Evolutionary conservation across 2,888 invertebrate species (phyloP).

Genomic region (Anthrax anthrax): DNA sequence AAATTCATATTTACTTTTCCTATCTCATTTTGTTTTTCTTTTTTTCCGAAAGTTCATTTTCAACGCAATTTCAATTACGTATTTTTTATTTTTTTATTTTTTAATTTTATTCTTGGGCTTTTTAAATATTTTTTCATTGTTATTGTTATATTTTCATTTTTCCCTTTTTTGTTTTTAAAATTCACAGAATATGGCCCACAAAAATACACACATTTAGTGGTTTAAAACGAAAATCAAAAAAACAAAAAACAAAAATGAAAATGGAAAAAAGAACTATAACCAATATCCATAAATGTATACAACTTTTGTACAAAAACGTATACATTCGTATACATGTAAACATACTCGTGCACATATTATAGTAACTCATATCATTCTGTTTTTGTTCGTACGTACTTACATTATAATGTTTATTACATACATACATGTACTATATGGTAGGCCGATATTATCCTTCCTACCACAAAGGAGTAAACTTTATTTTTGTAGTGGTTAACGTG

Average conservation of each 20-base stretch:
- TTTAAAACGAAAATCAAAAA: background rate
- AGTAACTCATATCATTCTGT: too few species aligned
- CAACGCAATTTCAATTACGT: too few species aligned
- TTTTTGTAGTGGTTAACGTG: slow-evolving; percentile 5
- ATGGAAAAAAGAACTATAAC: background rate
- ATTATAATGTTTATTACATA: too few species aligned
- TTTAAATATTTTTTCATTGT: background rate
- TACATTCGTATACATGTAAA: too few species aligned
- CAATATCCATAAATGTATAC: too few species aligned
- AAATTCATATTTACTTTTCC: too few species aligned
- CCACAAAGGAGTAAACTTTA: slow-evolving; percentile 2
- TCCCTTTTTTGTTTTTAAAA: background rate
- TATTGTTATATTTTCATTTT: background rate
- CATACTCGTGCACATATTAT: too few species aligned
- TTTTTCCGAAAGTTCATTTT: too few species aligned
- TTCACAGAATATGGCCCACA: background rate
- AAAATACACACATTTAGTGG: slow-evolving; percentile 6
- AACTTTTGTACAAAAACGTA: too few species aligned
- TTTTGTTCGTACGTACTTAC: too few species aligned
- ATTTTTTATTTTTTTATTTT: background rate
- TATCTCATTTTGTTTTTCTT: too few species aligned
- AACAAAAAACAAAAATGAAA: background rate
- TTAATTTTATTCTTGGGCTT: too few species aligned
- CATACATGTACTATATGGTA: background rate
- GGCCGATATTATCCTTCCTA: slow-evolving; percentile 1